Evolutionary conservation across 1,140 invertebrate genomes (phyloP), one percentile per base, ranked within the genome.

Genomic region (Heterodera carotae): DNA sequence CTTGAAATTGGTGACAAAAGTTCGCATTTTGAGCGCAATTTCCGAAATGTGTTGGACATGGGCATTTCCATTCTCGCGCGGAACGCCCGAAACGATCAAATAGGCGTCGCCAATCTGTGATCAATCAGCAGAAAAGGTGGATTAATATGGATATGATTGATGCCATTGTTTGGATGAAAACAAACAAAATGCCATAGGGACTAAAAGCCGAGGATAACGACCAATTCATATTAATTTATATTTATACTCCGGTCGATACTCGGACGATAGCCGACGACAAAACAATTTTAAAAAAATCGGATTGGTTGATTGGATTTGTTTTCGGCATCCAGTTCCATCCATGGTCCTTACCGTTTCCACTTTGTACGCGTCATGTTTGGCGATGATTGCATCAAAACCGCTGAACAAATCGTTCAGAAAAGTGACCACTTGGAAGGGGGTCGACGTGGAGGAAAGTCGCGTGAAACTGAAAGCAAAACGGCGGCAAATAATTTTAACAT

Each of bases 31-130:
- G 53, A 99, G 89, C 0, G 96, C 92, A 92, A 98, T 77, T 92
- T 94, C 92, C 69, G 90, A 89, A 48, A 92, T 91, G 85, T 92
- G 90, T 36, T 89, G 83, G 0, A 89, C 91, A 81, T 92, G 91
- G 0, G 89, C 74, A 64, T 88, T 85, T 2, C 93, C 93, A 89
- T 94, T 95, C 88, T 91, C 91, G 0, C 91, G 81, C 1, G 93
- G 93, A 60, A 94, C 88, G 39, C 93, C 93, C 8, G 93, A 93
- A 10, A 93, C 93, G 1, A 94, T 93, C 94, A 96, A 94, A 87
- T 96, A 96, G 0, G 93, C 94, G 88, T 95, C 94, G 0, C 94
- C 93, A 76, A 95, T 95, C 90, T 79, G 36, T n/a, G n/a, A n/a
- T n/a, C n/a, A n/a, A 56, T 74, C 59, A 56, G 29, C n/a, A n/a